Base-by-base conservation (phyloP, 1,140 invertebrate genomes). In the Aphidius ervi region DNA sequence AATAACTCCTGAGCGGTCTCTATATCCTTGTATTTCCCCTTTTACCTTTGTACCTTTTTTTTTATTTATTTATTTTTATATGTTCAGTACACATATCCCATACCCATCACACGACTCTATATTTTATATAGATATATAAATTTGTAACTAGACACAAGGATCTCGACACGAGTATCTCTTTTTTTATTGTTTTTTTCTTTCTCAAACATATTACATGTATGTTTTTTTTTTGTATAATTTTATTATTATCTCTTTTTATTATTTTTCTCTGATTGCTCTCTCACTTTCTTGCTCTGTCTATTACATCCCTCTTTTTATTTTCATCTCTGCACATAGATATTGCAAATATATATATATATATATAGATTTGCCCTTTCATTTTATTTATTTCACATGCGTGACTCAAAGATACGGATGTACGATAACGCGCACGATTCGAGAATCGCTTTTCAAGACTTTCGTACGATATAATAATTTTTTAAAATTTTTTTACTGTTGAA, bases 341-440 rank as follows among this genome's bases (percentile, higher is more conserved):
- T 53, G 45, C 53, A 47, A 16, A 16, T 16, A 16, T 16, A 16
- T 16, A 16, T 16, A 16, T 16, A 16, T 16, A 16, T 16, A 16
- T 16, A 16, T 16, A 16, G 16, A 37, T 56, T 41, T 45, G 54
- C 16, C 59, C 52, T 60, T 23, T 50, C 20, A 20, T 55, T 61
- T 49, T 63, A 65, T 65, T 65, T 65, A 65, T 65, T 58, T 63
- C 61, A 59, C 61, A 65, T 65, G 64, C 64, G 64, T 65, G 64
- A 65, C 64, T 63, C 43, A 49, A 40, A 63, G 64, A 65, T 65
- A 65, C 61, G 61, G 55, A 54, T n/a, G 23, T 23, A 42, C 49
- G 64, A 65, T 65, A 65, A 65, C 64, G 59, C 58, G 61, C 64
- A 65, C 61, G 64, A 65, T 65, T 65, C 56, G 50, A 60, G 64